Percentiles rank a stretch among this genome's conserved stretches.
phyloP scores from a whole-genome alignment of 2,797 vertebrate genomes.

The Muscicapa striata region DNA sequence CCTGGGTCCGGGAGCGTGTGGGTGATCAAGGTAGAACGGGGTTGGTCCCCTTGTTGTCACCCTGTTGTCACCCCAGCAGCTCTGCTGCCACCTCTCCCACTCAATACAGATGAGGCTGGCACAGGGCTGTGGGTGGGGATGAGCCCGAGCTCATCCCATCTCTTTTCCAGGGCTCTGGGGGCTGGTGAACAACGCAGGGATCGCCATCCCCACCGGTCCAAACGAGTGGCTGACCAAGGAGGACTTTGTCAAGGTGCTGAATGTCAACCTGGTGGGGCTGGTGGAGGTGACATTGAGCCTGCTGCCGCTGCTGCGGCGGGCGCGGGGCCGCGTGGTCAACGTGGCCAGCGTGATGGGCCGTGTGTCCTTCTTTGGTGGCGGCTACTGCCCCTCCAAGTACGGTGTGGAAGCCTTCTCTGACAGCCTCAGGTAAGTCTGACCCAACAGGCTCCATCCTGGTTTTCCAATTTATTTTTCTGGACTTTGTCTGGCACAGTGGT shows the following conservation, averaged over 20 bases:
- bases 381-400: conserved; percentile 87
- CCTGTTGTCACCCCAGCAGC: too few species aligned
- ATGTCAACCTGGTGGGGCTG: conserved; percentile 71
- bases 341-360: conserved; percentile 84
- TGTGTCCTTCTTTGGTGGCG: conserved; percentile 78
- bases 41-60: too few species aligned
- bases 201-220: rapidly evolving
- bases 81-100: too few species aligned
- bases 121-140: background rate
- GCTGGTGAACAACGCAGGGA: conserved; percentile 74
- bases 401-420: conserved; percentile 87
- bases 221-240: conserved; percentile 72
- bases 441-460: rapidly evolving
- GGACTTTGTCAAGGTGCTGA: conserved; percentile 54
- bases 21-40: background rate
- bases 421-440: background rate
- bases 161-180: conserved; percentile 73
- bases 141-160: rapidly evolving
- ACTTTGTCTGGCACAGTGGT: rapidly evolving
- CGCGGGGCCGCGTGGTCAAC: conserved; percentile 82
- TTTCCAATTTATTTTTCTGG: background rate
- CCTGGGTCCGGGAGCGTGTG: conserved; percentile 20
- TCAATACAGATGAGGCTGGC: too few species aligned
- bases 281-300: conserved; percentile 81
- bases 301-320: conserved; percentile 82